Base-by-base conservation (phyloP, 1,140 invertebrate species). In the Heliconius hermathena region DNA sequence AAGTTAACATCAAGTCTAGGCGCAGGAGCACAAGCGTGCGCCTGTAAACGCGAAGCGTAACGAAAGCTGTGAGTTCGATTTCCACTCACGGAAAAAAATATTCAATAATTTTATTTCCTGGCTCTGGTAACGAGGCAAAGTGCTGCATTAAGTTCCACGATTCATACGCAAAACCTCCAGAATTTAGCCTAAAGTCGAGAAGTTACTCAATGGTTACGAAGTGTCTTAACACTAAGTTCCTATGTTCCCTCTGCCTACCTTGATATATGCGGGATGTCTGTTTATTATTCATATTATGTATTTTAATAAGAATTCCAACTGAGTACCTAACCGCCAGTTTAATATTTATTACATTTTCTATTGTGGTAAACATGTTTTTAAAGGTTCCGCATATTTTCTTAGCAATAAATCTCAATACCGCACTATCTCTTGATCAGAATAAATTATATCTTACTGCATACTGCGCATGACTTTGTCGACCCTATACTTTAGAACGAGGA, bases 361-460 rank as follows among this genome's bases (percentile, higher is more conserved):
- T 66, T 66, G 60, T 66, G 4, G 60, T 66, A 66, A 66, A 66
- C 60, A 66, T 66, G 60, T 66, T 66, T 66, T 66, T 3, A 66
- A 66, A 66, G 60, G 60, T 66, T 66, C 60, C 60, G 60, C 60
- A 66, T 66, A 66, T 66, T 66, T 66, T 66, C 26, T 66, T 26
- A 66, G 60, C 22, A 66, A 66, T 66, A 66, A 66, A 66, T 66
- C 60, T 66, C 60, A 66, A 66, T 66, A 66, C 60, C 60, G 60
- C 60, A 66, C 60, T 66, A 66, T 66, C 60, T 66, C 60, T 66
- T 29, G 60, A 66, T 66, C 60, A 66, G 60, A 66, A 66, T 66
- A 66, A 66, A 66, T 66, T 66, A 66, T 36, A 36, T 36, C 33
- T 1, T 66, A 60, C 57, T 66, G 26, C 60, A 29, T 66, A 22